A percentile compares a stretch with the other conserved stretches of the same genome.
Conservation (phyloP, 2,888 invertebrate genomes). For the Rugalucina vietnamica region DNA sequence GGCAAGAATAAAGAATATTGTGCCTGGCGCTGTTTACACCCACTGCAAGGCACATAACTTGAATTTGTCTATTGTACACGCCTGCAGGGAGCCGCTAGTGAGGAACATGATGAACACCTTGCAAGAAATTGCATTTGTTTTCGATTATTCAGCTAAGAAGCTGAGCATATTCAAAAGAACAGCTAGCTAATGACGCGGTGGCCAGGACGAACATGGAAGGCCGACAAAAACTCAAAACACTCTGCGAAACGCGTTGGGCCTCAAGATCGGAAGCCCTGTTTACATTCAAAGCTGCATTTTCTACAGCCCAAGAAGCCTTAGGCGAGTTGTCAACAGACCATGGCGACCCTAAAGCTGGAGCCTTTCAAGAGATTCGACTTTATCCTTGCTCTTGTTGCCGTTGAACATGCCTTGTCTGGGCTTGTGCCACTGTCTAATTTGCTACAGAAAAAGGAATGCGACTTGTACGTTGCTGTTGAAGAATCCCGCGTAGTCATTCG, state of each 20-base stretch:
- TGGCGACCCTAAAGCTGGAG: neutral
- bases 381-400: conserved; percentile 6
- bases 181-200: neutral
- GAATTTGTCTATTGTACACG: too few relatives aligned
- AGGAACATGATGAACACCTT: too few relatives aligned
- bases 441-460: conserved; percentile 11
- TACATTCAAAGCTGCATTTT: neutral
- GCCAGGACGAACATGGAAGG: neutral
- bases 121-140: too few relatives aligned
- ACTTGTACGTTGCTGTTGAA: conserved; percentile 15
- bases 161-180: neutral
- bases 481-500: neutral
- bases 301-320: neutral
- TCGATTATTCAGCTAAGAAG: neutral
- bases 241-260: too few relatives aligned
- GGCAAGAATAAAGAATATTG: too few relatives aligned
- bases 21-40: too few relatives aligned
- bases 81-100: neutral
- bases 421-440: conserved; percentile 1
- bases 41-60: too few relatives aligned
- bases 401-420: neutral
- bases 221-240: too few relatives aligned
- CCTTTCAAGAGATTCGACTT: neutral
- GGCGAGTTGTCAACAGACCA: neutral
- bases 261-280: neutral